Conservation (phyloP, 2,113 vertebrate genomes). For the Verasper variegatus region DNA sequence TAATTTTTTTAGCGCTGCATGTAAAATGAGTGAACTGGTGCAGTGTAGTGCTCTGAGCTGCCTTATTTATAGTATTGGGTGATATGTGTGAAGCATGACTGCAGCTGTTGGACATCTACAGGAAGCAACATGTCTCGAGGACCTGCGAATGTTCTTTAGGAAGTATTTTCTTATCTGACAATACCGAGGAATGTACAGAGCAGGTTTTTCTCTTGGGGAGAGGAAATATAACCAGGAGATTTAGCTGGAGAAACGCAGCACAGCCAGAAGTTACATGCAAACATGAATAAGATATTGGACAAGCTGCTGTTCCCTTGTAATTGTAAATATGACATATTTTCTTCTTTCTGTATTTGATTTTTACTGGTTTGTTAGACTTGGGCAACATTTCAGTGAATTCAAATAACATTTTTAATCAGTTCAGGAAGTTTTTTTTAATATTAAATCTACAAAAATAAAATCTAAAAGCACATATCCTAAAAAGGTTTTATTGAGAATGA, state of each 20-base stretch:
- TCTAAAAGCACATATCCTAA: too few relatives aligned
- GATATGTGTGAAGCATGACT: too few relatives aligned
- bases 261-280: not conserved
- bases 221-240: conserved; percentile 26
- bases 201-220: conserved; percentile 13
- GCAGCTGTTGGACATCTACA: not conserved
- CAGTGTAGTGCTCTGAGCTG: not conserved
- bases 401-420: not conserved
- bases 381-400: not conserved
- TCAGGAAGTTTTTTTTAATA: not conserved
- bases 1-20: not conserved
- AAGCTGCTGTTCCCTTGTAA: not conserved
- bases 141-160: conserved; percentile 17
- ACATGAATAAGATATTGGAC: not conserved
- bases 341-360: not conserved
- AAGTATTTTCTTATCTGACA: conserved; percentile 46
- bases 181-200: conserved; percentile 18
- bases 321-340: not conserved
- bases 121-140: conserved; percentile 15
- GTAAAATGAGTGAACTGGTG: not conserved
- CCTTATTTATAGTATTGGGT: not conserved
- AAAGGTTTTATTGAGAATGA: not conserved
- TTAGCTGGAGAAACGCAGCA: not conserved
- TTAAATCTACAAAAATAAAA: not conserved
- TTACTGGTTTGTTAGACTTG: not conserved